A percentile compares a stretch with the other conserved stretches of the same genome.
phyloP scores from a whole-genome alignment of 2,797 vertebrate species.

The Simalia tracyae region DNA sequence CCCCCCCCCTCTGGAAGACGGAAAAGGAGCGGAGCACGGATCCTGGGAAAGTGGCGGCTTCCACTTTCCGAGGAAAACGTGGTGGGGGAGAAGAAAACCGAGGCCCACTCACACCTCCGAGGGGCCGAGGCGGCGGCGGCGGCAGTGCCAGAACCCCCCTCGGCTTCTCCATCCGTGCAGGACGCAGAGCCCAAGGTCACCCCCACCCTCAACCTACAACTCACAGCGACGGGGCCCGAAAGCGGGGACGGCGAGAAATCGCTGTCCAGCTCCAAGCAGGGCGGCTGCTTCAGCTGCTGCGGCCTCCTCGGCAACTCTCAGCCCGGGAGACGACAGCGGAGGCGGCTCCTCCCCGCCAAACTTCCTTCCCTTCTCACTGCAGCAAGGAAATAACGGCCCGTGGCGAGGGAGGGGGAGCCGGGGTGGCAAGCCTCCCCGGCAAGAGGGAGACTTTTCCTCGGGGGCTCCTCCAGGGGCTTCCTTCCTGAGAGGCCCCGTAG shows the following conservation, averaged over 20 bases:
- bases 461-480: constrained; percentile 13
- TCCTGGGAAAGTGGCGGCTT: background rate
- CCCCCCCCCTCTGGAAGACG: background rate
- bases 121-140: background rate
- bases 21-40: background rate
- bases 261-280: constrained; percentile 67
- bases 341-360: constrained; percentile 44
- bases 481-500: constrained; percentile 22
- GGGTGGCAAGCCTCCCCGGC: background rate
- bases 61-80: background rate
- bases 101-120: constrained; percentile 2
- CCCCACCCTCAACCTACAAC: background rate
- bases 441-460: background rate
- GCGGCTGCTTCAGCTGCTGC: constrained; percentile 38
- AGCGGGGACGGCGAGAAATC: constrained; percentile 46
- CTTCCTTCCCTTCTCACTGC: constrained; percentile 26
- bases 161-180: constrained; percentile 5
- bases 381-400: background rate
- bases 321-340: background rate
- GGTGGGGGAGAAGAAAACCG: background rate
- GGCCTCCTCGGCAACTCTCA: constrained; percentile 40
- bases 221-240: constrained; percentile 10
- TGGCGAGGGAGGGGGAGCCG: constrained; percentile 6
- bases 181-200: constrained; percentile 4
- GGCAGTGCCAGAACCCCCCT: constrained; percentile 5